Evolutionary conservation across 2,888 invertebrate species (phyloP), one percentile per base, ranked within the genome.

Genomic region (Adelphocoris suturalis): DNA sequence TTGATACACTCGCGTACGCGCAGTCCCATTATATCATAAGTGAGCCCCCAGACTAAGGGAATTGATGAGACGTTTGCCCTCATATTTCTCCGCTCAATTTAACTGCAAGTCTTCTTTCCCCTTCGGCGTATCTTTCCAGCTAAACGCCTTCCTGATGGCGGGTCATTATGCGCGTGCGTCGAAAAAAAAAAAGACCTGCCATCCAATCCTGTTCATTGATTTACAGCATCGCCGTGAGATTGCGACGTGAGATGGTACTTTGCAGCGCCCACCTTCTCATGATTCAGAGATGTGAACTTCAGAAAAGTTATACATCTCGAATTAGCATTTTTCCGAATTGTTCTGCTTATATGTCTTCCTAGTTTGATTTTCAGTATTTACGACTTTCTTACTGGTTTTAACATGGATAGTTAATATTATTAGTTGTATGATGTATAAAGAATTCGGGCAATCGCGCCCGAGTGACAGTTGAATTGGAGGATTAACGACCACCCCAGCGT

Each of bases 11-110:
- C 23, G 23, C 68, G 23, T 23, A 7, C 68, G 12, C 23, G 23
- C 9, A n/a, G 61, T 61, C 61, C 23, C 23, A 68, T 23, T 23
- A 68, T 68, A 68, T 23, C 68, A 23, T 23, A 23, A 68, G 68
- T 68, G 68, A 68, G 68, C 23, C 68, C 12, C 11, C 27, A 23
- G 52, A 14, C 14, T 52, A 11, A 52, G 52, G 68, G 68, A 68
- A 23, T 68, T 68, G 68, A 68, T 68, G 68, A 68, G 68, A 68
- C 68, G 68, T 68, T 68, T 68, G 68, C 68, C 68, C 68, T 68
- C 68, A 68, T 68, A 68, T 11, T 68, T 68, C 68, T 68, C 9
- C 68, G 68, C 68, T 68, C 68, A 23, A 68, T 68, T 68, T 23
- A 68, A 68, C 68, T 68, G 68, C 68, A 68, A 57, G 23, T 23